Evolutionary conservation across 2,797 vertebrate species (phyloP), one percentile per base, ranked within the genome.

Genomic region (Thunnus albacares): DNA sequence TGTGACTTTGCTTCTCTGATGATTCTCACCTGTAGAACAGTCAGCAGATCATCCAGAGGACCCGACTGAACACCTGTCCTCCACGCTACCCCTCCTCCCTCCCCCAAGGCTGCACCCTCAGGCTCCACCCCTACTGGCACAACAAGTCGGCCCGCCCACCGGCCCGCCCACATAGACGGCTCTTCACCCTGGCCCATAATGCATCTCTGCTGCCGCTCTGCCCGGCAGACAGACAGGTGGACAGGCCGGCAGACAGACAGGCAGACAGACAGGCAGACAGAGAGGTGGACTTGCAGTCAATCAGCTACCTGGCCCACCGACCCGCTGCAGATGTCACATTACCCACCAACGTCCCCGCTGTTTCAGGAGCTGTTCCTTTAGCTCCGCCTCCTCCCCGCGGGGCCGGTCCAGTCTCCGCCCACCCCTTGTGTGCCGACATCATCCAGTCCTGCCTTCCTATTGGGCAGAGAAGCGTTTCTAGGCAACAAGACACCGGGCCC

Each of bases 1-100:
- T 47, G 5, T 57, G 15, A 55, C 35, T 51, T 13, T 56, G 38
- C 1, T 56, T 60, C 26, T 74, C 20, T 73, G 10, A 51, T 65
- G 6, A 2, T 73, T 88, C n/a, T 85, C 22, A n/a, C 65, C 81
- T 84, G 47, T 92, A 96, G 96, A 96, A 95, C 87, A 96, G 95
- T 82, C 92, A 92, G 47, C 85, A 79, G 38, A 79, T 85, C 64
- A 94, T 96, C 77, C 91, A 94, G 80, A 94, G 82, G 73, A 87
- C 90, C 12, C 77, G 77, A 10, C 74, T 71, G 55, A 41, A 51
- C 55, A 71, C 62, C 57, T 41, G 41, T 26, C 60, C 47, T 33
- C 64, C 76, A 1, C 3, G 0, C 13, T 96, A 94, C 79, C 90
- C 94, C 0, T 24, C 35, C 6, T 88, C 73, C 15, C 92, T 93